Base-by-base conservation (phyloP, 1,140 invertebrate species). In the Oppia nitens region DNA sequence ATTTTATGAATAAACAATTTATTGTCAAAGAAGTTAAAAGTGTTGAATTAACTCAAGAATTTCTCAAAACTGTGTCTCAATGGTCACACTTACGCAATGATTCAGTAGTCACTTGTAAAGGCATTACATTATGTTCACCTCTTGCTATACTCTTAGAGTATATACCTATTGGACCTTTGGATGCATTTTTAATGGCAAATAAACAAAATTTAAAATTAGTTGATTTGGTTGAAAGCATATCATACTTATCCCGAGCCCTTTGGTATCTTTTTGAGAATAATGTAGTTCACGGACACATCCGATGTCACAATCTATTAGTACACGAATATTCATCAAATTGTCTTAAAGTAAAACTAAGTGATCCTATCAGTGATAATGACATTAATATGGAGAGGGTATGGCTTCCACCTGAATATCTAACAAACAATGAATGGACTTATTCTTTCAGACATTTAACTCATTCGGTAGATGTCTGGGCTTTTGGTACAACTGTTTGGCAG, bases 401-500 rank as follows among this genome's bases (percentile, higher is more conserved):
- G 62, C 26, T 64, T 9, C 48, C 61, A n/a, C 56, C 62, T 2
- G 64, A 66, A 57, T 64, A 64, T 32, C 49, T 64, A 11, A 28
- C 25, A 26, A 14, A 17, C 3, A 48, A 14, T 53, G 24, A 49
- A 3, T 20, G n/a, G 4, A 12, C 29, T 14, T 84, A 70, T 74
- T 81, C 63, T 76, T 79, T 63, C 72, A 75, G 49, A 82, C 81
- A 23, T 78, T 77, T 62, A 73, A 71, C 25, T 81, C 79, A 49
- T 72, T 76, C 77, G 25, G 81, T 83, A 26, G 87, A 93, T 67
- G 78, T 90, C 23, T 93, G 87, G 86, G 85, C 87, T 17, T 81
- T 87, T 65, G 85, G 83, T 1, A 92, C 88, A 20, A 90, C 87
- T 12, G 66, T 90, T 11, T 91, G 87, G 84, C 83, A 92, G 72